Evolutionary conservation across 2,888 invertebrate genomes (phyloP), one percentile per base, ranked within the genome.

Genomic region (Thecocarcelia acutangulata): DNA sequence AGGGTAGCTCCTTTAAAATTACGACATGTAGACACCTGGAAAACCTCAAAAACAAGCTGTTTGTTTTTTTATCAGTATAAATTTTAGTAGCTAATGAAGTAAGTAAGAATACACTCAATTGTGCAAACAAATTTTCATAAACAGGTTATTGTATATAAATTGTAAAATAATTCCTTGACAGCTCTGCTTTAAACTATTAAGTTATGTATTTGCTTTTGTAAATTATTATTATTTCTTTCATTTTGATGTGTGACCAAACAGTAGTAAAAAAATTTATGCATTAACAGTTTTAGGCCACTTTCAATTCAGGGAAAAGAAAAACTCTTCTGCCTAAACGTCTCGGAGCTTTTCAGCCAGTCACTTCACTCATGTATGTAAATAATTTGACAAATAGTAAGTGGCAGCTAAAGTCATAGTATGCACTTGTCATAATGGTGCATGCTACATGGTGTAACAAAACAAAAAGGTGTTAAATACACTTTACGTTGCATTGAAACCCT

Each of bases 391-490:
- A 37, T 44, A 54, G 12, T 73, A 40, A 28, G 42, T 59, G 15
- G 12, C 33, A 33, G 33, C 33, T 33, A 8, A 19, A 74, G 46
- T 37, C 40, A 52, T 17, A 44, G 40, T 44, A n/a, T n/a, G n/a
- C n/a, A 50, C 52, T 40, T 28, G 56, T 42, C 15, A 3, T 48
- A 13, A 40, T 9, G 13, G 8, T 33, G n/a, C 19, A 58, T 21
- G 15, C 56, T 50, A 15, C 48, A 42, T 44, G 54, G 54, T 28
- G 17, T 56, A 70, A 66, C 70, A 74, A 74, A 33, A 33, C 1
- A 58, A 68, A 77, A 78, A 82, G 82, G 78, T 82, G 82, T 78
- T 82, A 82, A 82, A 75, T 75, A 59, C 63, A 78, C 70, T 75
- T 70, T 58, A 58, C 42, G 19, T 70, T 61, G 17, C 21, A 28